Percentiles rank a stretch among this genome's conserved stretches.
phyloP scores from a whole-genome alignment of 1,140 invertebrate species.

The Wiebesia pumilae region DNA sequence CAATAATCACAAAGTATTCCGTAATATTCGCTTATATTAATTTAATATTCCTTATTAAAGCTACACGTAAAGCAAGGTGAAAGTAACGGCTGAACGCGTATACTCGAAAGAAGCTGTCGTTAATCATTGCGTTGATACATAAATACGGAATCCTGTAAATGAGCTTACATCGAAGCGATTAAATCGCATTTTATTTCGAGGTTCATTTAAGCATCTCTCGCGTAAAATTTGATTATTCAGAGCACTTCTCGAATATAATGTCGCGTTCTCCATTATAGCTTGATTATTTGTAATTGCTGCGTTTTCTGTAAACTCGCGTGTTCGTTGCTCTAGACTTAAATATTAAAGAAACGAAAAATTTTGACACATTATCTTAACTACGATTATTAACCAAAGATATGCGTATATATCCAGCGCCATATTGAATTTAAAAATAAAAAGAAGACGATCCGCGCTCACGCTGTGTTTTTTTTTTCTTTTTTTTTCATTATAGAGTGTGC shows the following conservation, averaged over 20 bases:
- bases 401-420: not conserved
- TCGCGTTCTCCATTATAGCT: not conserved
- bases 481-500: slow-evolving; percentile 77
- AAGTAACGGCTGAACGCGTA: not conserved
- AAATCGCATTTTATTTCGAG: not conserved
- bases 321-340: not conserved
- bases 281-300: not conserved
- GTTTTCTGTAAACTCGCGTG: not conserved
- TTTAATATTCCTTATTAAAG: too few relatives aligned
- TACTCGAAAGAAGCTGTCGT: not conserved
- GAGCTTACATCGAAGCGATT: not conserved
- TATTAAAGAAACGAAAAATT: not conserved
- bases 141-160: not conserved
- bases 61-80: not conserved
- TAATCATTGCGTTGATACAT: not conserved
- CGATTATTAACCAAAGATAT: not conserved
- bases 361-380: not conserved
- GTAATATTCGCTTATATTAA: not conserved
- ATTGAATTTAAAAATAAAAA: not conserved
- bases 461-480: too few relatives aligned
- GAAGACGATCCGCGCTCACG: not conserved
- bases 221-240: not conserved
- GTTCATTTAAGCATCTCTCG: not conserved
- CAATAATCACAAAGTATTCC: not conserved
- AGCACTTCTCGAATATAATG: not conserved